These are phyloP conservation scores for Nephrotoma guestfalica DNA, from an alignment of 2,888 invertebrate species.

Conservation along the genomic window DNA sequence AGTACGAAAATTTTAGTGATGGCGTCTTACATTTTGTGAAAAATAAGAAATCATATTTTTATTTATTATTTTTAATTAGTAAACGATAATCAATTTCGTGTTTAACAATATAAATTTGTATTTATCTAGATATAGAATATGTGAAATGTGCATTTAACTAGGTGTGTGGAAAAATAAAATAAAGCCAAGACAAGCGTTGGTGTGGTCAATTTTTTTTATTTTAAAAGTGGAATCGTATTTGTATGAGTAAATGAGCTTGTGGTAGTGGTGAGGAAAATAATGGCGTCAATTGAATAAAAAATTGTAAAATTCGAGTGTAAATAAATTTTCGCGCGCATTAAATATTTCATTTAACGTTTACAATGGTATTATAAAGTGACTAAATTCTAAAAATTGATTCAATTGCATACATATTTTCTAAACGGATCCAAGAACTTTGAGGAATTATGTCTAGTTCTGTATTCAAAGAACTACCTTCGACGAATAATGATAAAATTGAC, in stretches of 20 bases:
- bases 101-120: not conserved
- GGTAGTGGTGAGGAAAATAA: not conserved
- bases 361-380: not conserved
- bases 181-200: not conserved
- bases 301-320: not conserved
- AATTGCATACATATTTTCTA: not conserved
- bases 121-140: not conserved
- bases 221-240: not conserved
- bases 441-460: constrained; percentile 28
- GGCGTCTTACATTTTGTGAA: not conserved
- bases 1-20: not conserved
- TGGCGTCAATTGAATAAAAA: not conserved
- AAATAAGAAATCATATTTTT: not conserved
- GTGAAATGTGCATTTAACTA: not conserved
- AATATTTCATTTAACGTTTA: not conserved
- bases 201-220: not conserved
- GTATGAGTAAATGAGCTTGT: not conserved
- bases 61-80: not conserved
- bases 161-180: not conserved
- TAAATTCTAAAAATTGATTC: not conserved
- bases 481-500: constrained; percentile 16
- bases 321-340: not conserved
- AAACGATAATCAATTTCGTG: not conserved
- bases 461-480: constrained; percentile 23
- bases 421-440: not conserved